A percentile compares a stretch with the other conserved stretches of the same genome.
Conservation (phyloP, 2,113 vertebrate species). For the Ammodytes marinus region DNA sequence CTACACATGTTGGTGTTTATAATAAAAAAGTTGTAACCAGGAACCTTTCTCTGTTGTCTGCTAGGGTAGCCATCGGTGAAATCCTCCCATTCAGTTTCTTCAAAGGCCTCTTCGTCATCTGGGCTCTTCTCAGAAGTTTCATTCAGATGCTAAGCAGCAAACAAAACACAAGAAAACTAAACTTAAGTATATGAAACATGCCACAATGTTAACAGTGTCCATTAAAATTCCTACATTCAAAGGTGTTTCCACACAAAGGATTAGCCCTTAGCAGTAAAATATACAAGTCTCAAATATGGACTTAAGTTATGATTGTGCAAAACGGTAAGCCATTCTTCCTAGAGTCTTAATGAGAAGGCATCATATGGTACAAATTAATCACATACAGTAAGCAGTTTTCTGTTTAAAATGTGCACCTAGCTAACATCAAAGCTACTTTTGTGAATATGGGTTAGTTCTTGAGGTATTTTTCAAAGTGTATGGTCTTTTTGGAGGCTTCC, state of each 20-base stretch:
- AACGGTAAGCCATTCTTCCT: neutral
- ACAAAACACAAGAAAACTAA: constrained; percentile 18
- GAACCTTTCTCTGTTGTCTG: constrained; percentile 76
- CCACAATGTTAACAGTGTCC: neutral
- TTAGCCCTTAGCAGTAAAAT: neutral
- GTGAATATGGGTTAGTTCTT: neutral
- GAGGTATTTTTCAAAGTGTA: neutral
- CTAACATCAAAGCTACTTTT: neutral
- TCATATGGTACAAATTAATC: neutral
- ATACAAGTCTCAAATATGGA: neutral
- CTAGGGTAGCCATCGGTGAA: constrained; percentile 74
- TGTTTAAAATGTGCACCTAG: neutral
- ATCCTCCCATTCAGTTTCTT: constrained; percentile 79
- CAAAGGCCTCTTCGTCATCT: constrained; percentile 68
- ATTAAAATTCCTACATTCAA: neutral
- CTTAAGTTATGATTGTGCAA: neutral
- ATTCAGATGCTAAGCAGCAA: constrained; percentile 66
- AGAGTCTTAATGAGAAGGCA: neutral
- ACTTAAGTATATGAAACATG: neutral
- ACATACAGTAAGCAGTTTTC: neutral
- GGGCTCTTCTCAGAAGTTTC: constrained; percentile 55
- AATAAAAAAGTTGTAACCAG: neutral
- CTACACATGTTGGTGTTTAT: neutral
- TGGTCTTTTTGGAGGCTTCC: neutral
- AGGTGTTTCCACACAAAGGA: too few relatives aligned